These are phyloP conservation scores for Drosophila heteroneura DNA, from an alignment of 2,888 invertebrate genomes.

Conservation along the genomic window DNA sequence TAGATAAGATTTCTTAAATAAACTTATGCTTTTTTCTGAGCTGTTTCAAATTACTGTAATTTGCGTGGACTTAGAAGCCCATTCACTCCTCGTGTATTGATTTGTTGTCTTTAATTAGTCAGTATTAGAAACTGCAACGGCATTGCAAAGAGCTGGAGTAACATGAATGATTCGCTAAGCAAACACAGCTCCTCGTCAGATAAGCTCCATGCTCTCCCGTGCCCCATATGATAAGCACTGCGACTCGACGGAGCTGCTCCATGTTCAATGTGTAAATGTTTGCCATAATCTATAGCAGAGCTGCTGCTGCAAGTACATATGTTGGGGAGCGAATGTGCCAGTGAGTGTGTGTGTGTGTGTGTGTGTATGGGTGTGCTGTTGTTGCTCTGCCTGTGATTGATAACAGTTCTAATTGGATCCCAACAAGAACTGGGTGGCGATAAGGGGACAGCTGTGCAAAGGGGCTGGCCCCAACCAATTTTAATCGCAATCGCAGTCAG, in stretches of 20 bases:
- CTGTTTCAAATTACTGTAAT: not conserved
- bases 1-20: not conserved
- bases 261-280: slow-evolving; percentile 56
- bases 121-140: slow-evolving; percentile 12
- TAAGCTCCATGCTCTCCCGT: slow-evolving; percentile 56
- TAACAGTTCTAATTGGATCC: slow-evolving; percentile 71
- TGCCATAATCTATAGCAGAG: slow-evolving; percentile 54
- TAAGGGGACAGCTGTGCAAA: slow-evolving; percentile 2
- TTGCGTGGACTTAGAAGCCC: not conserved
- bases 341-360: slow-evolving; percentile 22
- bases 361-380: slow-evolving; percentile 14
- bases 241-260: slow-evolving; percentile 27
- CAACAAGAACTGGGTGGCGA: slow-evolving; percentile 43
- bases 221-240: slow-evolving; percentile 60
- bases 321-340: slow-evolving; percentile 2
- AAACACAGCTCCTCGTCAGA: slow-evolving; percentile 46
- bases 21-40: not conserved
- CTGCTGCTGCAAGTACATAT: slow-evolving; percentile 7
- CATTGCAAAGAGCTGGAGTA: slow-evolving; percentile 4
- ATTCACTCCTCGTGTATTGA: not conserved
- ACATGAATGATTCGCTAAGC: slow-evolving; percentile 19
- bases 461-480: slow-evolving; percentile 39
- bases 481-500: slow-evolving; percentile 73
- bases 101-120: slow-evolving; percentile 10
- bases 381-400: slow-evolving; percentile 53